phyloP scores from a whole-genome alignment of 2,888 invertebrate species.

The Nemotelus pantherinus region DNA sequence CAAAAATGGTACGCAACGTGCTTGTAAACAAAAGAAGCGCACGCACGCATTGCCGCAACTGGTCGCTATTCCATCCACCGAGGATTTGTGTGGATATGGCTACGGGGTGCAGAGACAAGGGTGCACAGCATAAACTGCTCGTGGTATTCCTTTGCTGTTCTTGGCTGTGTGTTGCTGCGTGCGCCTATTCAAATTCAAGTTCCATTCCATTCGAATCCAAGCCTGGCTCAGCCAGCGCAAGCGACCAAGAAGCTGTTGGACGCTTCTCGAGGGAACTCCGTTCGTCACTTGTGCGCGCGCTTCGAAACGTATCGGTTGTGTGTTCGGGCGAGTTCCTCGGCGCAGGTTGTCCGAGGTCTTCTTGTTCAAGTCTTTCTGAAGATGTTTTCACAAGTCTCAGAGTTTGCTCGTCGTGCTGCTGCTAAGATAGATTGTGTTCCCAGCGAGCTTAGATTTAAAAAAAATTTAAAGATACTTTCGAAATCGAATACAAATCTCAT shows the following conservation, averaged over 20 bases:
- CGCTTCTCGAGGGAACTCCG: slow-evolving; percentile 16
- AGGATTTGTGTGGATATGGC: background rate
- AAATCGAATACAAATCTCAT: too few relatives aligned
- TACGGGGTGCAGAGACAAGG: background rate
- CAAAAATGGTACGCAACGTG: slow-evolving; percentile 5
- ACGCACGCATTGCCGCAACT: background rate
- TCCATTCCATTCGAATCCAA: background rate
- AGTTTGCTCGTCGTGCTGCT: too few relatives aligned
- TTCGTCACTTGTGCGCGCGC: slow-evolving; percentile 47
- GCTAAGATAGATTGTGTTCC: too few relatives aligned
- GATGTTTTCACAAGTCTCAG: background rate
- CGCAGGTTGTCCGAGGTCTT: background rate
- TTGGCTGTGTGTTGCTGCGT: background rate
- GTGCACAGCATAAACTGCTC: background rate
- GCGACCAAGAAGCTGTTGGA: slow-evolving; percentile 34
- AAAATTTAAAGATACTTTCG: too few relatives aligned
- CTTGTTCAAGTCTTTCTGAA: background rate
- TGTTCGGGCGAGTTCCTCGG: background rate
- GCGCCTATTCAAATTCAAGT: slow-evolving; percentile 3
- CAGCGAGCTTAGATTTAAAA: too few relatives aligned
- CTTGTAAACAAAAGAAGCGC: slow-evolving; percentile 21
- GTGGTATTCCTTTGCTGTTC: background rate
- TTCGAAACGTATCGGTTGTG: slow-evolving; percentile 42
- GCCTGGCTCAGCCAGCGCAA: slow-evolving; percentile 21
- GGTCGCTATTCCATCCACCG: background rate